Conservation (phyloP, 2,113 vertebrate genomes). For the Brachirus orientalis region DNA sequence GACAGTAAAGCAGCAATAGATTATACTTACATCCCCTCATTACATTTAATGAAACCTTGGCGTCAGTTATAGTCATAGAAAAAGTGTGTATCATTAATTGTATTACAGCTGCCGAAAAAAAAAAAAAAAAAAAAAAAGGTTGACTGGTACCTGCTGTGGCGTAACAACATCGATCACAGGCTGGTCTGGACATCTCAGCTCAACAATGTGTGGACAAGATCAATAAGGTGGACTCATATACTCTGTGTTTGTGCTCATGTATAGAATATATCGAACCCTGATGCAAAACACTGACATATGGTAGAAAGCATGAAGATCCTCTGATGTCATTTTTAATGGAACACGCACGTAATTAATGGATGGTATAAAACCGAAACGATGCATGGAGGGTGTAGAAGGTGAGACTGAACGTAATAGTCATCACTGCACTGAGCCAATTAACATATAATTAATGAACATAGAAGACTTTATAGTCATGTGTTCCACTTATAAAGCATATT, state of each 20-base stretch:
- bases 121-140: constrained; percentile 34
- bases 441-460: constrained; percentile 49
- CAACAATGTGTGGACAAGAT: constrained; percentile 27
- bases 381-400: background rate
- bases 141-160: constrained; percentile 29
- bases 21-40: background rate
- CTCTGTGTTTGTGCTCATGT: background rate
- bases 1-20: constrained; percentile 1
- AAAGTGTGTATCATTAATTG: background rate
- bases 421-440: constrained; percentile 32
- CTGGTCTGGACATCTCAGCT: constrained; percentile 33
- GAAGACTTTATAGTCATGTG: too few species aligned
- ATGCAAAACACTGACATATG: background rate
- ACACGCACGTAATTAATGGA: background rate
- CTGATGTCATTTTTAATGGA: constrained; percentile 1
- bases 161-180: constrained; percentile 51
- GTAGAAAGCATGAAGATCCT: background rate
- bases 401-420: too few species aligned
- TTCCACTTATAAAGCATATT: too few species aligned
- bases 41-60: background rate
- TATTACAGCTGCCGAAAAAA: too few species aligned
- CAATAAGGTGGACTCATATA: constrained; percentile 26
- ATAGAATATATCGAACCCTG: background rate
- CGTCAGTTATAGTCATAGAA: too few species aligned
- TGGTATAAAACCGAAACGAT: background rate